These are phyloP conservation scores for Theretra japonica DNA, from an alignment of 2,888 invertebrate species.

Conservation along the genomic window DNA sequence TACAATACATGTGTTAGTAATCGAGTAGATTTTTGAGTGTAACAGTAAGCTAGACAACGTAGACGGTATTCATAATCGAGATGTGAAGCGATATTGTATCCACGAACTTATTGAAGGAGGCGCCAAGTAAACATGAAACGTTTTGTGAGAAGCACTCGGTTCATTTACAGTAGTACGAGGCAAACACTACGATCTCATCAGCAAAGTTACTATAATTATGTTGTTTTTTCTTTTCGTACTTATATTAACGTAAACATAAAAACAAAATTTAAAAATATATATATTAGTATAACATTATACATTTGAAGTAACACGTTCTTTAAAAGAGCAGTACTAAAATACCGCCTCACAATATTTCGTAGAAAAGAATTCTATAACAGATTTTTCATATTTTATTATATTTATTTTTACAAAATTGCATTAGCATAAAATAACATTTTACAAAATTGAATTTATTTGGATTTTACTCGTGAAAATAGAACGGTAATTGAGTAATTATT, in stretches of 20 bases:
- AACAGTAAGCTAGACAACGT: slow-evolving; percentile 9
- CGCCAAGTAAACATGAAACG: neutral
- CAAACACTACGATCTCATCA: slow-evolving; percentile 28
- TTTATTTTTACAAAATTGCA: slow-evolving; percentile 20
- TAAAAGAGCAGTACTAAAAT: slow-evolving; percentile 8
- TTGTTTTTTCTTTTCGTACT: neutral
- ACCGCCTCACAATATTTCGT: slow-evolving; percentile 24
- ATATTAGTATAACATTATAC: neutral
- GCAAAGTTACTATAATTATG: slow-evolving; percentile 23
- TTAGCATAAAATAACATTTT: neutral
- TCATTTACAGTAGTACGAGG: slow-evolving; percentile 3
- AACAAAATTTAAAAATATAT: neutral
- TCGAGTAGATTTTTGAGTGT: slow-evolving; percentile 19
- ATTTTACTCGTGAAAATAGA: neutral
- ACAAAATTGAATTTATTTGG: neutral
- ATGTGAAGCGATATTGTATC: slow-evolving; percentile 10
- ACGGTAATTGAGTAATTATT: neutral
- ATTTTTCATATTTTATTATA: slow-evolving; percentile 21
- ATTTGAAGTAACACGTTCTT: slow-evolving; percentile 1
- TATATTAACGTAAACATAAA: neutral
- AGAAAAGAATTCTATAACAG: slow-evolving; percentile 1
- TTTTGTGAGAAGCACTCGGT: neutral
- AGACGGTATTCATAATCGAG: slow-evolving; percentile 26
- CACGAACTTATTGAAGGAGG: neutral
- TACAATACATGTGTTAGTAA: slow-evolving; percentile 9